Percentiles rank a stretch among this genome's conserved stretches.
phyloP scores from a whole-genome alignment of 2,113 vertebrate genomes.

The Microcebus murinus region DNA sequence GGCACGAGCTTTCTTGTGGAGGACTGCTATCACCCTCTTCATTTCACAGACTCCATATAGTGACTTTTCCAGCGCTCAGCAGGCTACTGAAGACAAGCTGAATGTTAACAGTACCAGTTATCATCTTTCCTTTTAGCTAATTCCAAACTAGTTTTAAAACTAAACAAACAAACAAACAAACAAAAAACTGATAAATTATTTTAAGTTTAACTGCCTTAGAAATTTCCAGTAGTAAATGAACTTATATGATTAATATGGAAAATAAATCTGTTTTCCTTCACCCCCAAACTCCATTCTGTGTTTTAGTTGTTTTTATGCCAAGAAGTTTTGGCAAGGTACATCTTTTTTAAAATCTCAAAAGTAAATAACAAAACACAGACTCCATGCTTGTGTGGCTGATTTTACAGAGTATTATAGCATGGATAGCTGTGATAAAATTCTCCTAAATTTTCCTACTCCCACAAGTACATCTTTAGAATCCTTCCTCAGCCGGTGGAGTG shows the following conservation, averaged over 20 bases:
- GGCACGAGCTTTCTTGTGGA: neutral
- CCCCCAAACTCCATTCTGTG: conserved; percentile 35
- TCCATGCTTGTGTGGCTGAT: conserved; percentile 15
- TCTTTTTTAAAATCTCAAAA: conserved; percentile 56
- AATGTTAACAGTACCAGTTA: neutral
- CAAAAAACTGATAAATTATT: conserved; percentile 24
- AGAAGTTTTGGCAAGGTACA: conserved; percentile 66
- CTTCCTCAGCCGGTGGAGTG: neutral
- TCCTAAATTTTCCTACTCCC: conserved; percentile 27
- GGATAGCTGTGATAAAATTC: conserved; percentile 9
- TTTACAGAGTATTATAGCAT: conserved; percentile 35
- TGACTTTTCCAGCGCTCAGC: neutral
- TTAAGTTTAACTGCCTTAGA: conserved; percentile 51
- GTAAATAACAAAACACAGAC: conserved; percentile 74
- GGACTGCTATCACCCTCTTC: neutral
- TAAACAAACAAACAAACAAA: neutral
- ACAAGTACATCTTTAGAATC: conserved; percentile 25
- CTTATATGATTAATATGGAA: conserved; percentile 56
- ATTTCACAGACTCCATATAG: neutral
- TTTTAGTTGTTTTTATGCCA: conserved; percentile 73
- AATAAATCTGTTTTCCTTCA: conserved; percentile 60
- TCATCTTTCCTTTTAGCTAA: neutral
- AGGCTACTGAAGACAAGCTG: neutral
- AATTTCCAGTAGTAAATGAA: conserved; percentile 58
- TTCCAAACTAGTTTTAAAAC: conserved; percentile 30